Percentiles rank a stretch among this genome's conserved stretches.
Evolutionary conservation across 2,888 invertebrate genomes (phyloP).

Genomic region (Theodoxus fluviatilis): DNA sequence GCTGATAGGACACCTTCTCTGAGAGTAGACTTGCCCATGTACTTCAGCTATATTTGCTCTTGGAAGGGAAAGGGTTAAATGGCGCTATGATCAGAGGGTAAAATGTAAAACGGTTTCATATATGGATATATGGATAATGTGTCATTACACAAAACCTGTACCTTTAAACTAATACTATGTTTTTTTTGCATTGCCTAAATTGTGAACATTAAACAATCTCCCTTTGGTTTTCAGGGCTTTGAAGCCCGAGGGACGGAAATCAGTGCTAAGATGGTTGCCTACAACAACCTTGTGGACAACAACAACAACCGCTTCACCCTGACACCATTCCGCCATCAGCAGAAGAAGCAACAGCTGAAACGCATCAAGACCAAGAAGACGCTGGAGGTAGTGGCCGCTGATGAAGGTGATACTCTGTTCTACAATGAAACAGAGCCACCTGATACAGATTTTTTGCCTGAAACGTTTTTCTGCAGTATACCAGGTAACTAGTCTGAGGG

Average conservation of each 20-base stretch:
- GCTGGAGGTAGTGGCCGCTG: too few relatives aligned
- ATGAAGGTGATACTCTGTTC: constrained; percentile 24
- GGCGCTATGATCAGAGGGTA: not conserved
- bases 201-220: not conserved
- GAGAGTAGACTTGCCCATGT: too few relatives aligned
- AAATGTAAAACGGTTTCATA: too few relatives aligned
- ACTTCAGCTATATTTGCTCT: too few relatives aligned
- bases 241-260: constrained; percentile 88
- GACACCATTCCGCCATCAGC: constrained; percentile 32
- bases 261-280: constrained; percentile 80
- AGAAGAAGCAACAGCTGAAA: constrained; percentile 18
- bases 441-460: constrained; percentile 22
- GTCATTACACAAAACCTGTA: too few relatives aligned
- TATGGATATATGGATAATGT: too few relatives aligned
- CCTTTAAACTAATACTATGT: too few relatives aligned
- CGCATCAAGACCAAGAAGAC: constrained; percentile 65
- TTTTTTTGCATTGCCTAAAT: not conserved
- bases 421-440: constrained; percentile 18
- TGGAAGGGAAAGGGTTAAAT: not conserved
- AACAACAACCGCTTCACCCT: constrained; percentile 36
- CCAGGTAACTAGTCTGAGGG: constrained; percentile 36
- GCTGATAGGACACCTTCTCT: too few relatives aligned
- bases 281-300: constrained; percentile 80
- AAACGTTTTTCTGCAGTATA: constrained; percentile 75
- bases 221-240: constrained; percentile 75